Conservation (phyloP, 37 sponge, comb jelly and placozoan genomes). For the Haliclona indistincta region DNA sequence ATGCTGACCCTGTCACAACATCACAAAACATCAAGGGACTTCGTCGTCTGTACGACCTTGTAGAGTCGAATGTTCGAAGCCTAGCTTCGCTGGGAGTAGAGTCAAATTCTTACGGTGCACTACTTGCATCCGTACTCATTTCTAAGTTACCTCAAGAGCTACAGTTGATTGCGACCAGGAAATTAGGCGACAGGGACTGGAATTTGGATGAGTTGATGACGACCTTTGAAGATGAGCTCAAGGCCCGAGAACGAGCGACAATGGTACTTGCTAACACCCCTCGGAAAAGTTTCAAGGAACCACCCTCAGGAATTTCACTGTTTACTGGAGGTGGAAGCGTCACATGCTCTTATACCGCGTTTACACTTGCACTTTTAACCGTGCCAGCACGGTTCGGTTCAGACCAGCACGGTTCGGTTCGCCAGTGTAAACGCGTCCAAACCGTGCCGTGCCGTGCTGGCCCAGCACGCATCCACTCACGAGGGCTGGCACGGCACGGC, state of each 20-base stretch:
- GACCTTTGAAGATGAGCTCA: neutral
- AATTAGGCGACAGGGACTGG: neutral
- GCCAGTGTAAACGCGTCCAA: too few species aligned
- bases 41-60: constrained; percentile 18
- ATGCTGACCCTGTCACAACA: constrained; percentile 10
- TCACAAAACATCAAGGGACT: neutral
- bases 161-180: constrained; percentile 17
- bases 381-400: too few species aligned
- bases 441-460: too few species aligned
- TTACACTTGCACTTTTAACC: too few species aligned
- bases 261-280: too few species aligned
- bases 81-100: constrained; percentile 23
- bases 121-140: constrained; percentile 31
- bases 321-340: too few species aligned
- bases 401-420: too few species aligned
- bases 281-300: too few species aligned
- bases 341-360: too few species aligned
- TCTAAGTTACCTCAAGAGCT: constrained; percentile 21
- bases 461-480: too few species aligned
- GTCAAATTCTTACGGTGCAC: constrained; percentile 22
- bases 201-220: constrained; percentile 1
- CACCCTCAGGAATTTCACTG: too few species aligned
- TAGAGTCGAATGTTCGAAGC: constrained; percentile 32
- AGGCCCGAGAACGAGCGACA: constrained; percentile 14
- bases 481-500: too few species aligned